phyloP scores from a whole-genome alignment of 1,140 invertebrate species.

The Neuroterus valhalla region DNA sequence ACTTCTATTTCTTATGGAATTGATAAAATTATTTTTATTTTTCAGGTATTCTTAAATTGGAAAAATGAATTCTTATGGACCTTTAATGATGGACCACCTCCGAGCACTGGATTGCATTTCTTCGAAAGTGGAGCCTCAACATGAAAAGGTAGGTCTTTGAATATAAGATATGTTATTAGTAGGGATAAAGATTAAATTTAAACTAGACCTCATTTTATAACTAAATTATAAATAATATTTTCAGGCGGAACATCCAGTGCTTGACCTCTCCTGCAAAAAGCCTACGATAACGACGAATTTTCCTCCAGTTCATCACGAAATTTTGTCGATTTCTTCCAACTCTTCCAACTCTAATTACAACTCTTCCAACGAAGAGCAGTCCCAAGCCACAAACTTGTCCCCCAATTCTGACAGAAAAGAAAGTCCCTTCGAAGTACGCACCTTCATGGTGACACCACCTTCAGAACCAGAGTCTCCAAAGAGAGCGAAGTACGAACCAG shows the following conservation, averaged over 20 bases:
- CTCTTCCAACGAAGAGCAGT: slow-evolving; percentile 8
- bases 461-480: slow-evolving; percentile 60
- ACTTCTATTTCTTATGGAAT: too few relatives aligned
- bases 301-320: background rate
- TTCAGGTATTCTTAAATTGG: background rate
- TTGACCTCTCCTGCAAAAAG: slow-evolving; percentile 45
- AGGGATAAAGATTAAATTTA: too few relatives aligned
- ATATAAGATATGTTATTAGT: too few relatives aligned
- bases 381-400: slow-evolving; percentile 40
- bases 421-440: slow-evolving; percentile 3
- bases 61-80: background rate
- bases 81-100: background rate
- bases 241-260: slow-evolving; percentile 16
- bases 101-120: background rate
- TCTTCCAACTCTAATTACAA: too few relatives aligned
- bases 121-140: background rate
- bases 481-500: slow-evolving; percentile 45
- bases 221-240: background rate
- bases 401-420: slow-evolving; percentile 34
- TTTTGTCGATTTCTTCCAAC: slow-evolving; percentile 23
- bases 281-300: slow-evolving; percentile 6
- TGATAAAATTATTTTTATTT: background rate
- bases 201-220: too few relatives aligned
- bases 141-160: background rate
- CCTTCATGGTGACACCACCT: slow-evolving; percentile 58